These are phyloP conservation scores for Neotoxoptera formosana DNA, from an alignment of 1,140 invertebrate species.

Conservation along the genomic window DNA sequence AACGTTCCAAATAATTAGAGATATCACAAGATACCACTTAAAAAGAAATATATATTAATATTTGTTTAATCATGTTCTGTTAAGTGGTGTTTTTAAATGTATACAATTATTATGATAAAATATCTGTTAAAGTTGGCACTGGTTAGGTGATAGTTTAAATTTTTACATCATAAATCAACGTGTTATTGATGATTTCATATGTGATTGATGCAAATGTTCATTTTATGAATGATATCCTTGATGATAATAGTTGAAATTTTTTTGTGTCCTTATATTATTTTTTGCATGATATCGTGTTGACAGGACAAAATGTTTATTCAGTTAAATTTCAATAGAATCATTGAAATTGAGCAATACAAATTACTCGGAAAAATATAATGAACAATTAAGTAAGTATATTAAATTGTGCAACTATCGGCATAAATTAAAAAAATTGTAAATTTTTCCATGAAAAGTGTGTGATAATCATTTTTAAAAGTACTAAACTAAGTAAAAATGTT, in stretches of 20 bases:
- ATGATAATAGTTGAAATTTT: neutral
- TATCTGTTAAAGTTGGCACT: neutral
- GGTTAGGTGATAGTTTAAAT: neutral
- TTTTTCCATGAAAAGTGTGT: neutral
- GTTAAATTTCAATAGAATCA: neutral
- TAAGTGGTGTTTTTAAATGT: neutral
- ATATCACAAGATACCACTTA: neutral
- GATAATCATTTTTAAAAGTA: neutral
- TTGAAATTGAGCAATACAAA: neutral
- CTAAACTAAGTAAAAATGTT: neutral
- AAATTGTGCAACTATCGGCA: neutral
- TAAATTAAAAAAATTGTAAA: neutral
- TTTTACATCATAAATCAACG: neutral
- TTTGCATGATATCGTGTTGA: neutral
- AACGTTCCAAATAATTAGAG: neutral
- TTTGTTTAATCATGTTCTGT: neutral
- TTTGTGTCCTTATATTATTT: neutral
- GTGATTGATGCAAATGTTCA: neutral
- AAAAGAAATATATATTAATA: neutral
- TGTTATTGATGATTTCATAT: neutral
- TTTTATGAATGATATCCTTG: neutral
- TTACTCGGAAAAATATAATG: neutral
- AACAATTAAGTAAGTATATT: neutral
- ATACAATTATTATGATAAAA: neutral
- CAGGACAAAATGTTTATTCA: neutral